Evolutionary conservation across 2,888 invertebrate genomes (phyloP).

Genomic region (Acanthosepion pharaonis): DNA sequence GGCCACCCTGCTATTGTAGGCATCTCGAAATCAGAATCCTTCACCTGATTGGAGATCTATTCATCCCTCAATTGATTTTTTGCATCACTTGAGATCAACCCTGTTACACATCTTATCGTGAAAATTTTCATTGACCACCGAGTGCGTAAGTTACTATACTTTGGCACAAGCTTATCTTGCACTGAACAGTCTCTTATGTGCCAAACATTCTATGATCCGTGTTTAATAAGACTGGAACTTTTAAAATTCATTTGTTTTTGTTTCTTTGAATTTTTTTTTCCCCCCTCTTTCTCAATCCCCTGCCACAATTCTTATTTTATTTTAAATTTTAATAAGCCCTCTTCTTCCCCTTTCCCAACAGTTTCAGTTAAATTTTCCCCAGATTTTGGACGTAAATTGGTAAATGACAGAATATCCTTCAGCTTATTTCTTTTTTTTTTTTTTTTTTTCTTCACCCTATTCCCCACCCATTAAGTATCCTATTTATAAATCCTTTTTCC

Average conservation of each 20-base stretch:
- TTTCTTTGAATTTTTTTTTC: neutral
- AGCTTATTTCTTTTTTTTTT: too few species aligned
- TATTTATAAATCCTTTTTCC: neutral
- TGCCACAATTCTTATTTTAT: too few species aligned
- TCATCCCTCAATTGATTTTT: constrained; percentile 36
- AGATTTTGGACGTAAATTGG: too few species aligned
- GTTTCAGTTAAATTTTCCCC: too few species aligned
- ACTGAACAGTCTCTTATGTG: neutral
- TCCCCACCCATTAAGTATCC: too few species aligned
- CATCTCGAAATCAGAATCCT: constrained; percentile 22
- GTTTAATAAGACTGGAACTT: neutral
- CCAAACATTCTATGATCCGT: neutral
- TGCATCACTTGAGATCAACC: constrained; percentile 42
- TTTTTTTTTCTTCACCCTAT: too few species aligned
- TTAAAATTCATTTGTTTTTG: neutral
- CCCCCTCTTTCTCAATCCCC: too few species aligned
- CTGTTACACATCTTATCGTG: constrained; percentile 38
- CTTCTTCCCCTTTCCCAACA: too few species aligned
- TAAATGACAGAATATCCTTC: too few species aligned
- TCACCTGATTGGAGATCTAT: neutral
- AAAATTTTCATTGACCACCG: constrained; percentile 40
- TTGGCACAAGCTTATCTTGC: constrained; percentile 40
- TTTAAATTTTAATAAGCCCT: too few species aligned
- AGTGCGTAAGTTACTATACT: constrained; percentile 45
- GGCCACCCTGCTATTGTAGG: constrained; percentile 33